Evolutionary conservation across 2,113 vertebrate genomes (phyloP).

Genomic region (Nothobranchius furzeri): DNA sequence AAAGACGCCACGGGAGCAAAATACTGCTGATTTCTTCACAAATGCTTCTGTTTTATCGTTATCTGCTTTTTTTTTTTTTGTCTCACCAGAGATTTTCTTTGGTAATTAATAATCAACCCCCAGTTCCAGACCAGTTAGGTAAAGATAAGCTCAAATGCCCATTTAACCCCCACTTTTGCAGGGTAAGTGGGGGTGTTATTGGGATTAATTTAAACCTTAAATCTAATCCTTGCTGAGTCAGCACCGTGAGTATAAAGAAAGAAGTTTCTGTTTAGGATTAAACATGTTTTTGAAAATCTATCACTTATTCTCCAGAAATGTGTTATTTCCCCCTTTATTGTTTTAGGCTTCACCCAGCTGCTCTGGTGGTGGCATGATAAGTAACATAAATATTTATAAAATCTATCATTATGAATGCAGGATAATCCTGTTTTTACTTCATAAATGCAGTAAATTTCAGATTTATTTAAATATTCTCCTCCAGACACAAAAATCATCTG

Average conservation of each 20-base stretch:
- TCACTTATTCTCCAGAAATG: background rate
- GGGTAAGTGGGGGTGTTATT: slow-evolving; percentile 21
- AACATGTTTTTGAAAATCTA: slow-evolving; percentile 8
- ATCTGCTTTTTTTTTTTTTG: slow-evolving; percentile 12
- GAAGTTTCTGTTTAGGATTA: background rate
- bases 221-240: slow-evolving; percentile 63
- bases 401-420: too few relatives aligned
- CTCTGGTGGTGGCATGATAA: too few relatives aligned
- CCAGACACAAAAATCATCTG: too few relatives aligned
- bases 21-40: slow-evolving; percentile 25
- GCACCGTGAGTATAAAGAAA: slow-evolving; percentile 28
- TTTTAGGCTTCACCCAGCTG: background rate
- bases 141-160: slow-evolving; percentile 10
- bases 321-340: background rate
- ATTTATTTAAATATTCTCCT: too few relatives aligned
- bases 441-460: too few relatives aligned
- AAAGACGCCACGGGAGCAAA: slow-evolving; percentile 43
- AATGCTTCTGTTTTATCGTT: background rate
- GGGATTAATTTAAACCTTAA: slow-evolving; percentile 28
- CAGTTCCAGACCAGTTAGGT: slow-evolving; percentile 1
- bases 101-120: slow-evolving; percentile 31
- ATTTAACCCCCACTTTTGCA: slow-evolving; percentile 24
- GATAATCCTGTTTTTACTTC: too few relatives aligned
- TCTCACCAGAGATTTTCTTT: slow-evolving; percentile 19
- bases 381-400: too few relatives aligned